phyloP scores from a whole-genome alignment of 2,113 vertebrate genomes.

The Corythornis cristatus region DNA sequence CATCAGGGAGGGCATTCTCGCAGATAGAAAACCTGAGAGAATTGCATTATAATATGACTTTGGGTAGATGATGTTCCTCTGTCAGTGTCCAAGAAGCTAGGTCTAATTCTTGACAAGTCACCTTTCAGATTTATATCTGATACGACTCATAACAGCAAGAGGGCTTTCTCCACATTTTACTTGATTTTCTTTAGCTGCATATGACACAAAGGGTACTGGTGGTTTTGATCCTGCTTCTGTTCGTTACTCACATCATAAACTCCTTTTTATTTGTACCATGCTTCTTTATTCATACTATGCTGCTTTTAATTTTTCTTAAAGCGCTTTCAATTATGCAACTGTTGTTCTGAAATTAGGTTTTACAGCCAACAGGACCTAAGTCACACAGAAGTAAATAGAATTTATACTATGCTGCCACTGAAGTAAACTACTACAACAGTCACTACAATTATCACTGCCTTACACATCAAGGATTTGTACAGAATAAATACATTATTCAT shows the following conservation, averaged over 20 bases:
- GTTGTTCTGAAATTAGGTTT: constrained; percentile 3
- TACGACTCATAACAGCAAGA: background rate
- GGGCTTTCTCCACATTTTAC: background rate
- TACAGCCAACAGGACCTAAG: background rate
- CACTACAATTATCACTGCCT: background rate
- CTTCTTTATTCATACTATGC: constrained; percentile 4
- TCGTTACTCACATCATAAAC: background rate
- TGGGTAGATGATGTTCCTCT: background rate
- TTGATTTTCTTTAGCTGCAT: background rate
- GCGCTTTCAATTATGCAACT: constrained; percentile 15
- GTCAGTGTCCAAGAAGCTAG: background rate
- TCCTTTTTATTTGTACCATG: background rate
- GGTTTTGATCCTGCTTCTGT: background rate
- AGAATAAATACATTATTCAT: background rate
- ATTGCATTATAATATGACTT: background rate
- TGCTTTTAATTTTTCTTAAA: constrained; percentile 62
- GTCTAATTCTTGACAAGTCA: background rate
- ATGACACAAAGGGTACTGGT: background rate
- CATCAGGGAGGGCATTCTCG: background rate
- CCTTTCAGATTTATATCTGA: background rate
- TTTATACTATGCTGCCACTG: background rate
- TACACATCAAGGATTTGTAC: background rate
- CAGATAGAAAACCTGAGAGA: background rate
- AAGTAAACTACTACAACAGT: background rate
- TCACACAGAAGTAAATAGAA: background rate